A percentile compares a stretch with the other conserved stretches of the same genome.
These are phyloP conservation scores for Wiebesia pumilae DNA, from an alignment of 1,140 invertebrate genomes.

Conservation along the genomic window DNA sequence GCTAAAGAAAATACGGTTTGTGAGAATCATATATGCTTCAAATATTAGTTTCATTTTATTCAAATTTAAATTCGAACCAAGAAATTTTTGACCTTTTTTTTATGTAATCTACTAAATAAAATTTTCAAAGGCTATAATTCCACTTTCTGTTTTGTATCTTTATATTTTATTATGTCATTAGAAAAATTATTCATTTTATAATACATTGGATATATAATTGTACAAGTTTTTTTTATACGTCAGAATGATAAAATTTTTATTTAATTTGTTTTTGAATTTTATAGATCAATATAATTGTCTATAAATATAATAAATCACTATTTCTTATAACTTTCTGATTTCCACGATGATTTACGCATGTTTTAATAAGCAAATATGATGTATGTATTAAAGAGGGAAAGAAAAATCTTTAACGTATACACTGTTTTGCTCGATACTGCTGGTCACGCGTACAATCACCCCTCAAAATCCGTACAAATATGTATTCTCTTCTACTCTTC, in stretches of 20 bases:
- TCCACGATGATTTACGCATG: background rate
- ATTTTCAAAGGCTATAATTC: too few species aligned
- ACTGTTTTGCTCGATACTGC: background rate
- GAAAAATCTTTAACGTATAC: background rate
- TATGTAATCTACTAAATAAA: too few species aligned
- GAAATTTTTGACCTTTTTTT: too few species aligned
- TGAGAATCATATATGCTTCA: background rate
- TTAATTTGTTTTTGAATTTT: too few species aligned
- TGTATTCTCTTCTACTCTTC: conserved; percentile 57
- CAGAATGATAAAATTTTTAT: too few species aligned
- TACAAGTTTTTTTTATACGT: too few species aligned
- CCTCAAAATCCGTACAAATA: conserved; percentile 66
- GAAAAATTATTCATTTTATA: too few species aligned
- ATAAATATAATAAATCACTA: background rate
- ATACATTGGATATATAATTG: too few species aligned
- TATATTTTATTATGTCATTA: too few species aligned
- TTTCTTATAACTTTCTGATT: background rate
- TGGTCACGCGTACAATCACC: background rate
- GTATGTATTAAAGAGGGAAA: background rate
- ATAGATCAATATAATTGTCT: too few species aligned
- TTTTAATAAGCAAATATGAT: background rate
- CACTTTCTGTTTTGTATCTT: too few species aligned
- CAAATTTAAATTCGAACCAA: background rate
- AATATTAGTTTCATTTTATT: background rate
- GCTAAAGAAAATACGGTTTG: background rate